Evolutionary conservation across 2,888 invertebrate genomes (phyloP), one percentile per base, ranked within the genome.

Genomic region (Baccha elongata): DNA sequence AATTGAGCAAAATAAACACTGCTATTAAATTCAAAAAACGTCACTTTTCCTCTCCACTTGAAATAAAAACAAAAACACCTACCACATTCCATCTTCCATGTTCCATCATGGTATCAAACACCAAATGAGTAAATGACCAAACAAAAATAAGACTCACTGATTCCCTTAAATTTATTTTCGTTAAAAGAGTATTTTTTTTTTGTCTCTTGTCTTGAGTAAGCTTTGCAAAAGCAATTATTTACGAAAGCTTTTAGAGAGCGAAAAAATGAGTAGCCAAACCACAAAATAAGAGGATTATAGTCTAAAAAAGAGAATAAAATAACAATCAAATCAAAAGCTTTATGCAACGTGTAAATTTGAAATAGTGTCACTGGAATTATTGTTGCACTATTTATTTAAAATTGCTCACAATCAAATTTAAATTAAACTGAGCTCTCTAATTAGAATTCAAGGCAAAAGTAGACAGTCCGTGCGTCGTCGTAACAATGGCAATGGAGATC

Each of bases 401-500:
- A 11, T 42, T 42, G 10, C 29, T 10, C 29, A 8, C 60, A 60
- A 44, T 60, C 42, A 60, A 44, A 44, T 60, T 44, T 29, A 60
- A 58, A 44, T 32, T 60, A 60, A 60, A 19, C 11, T n/a, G n/a
- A 58, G 17, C 29, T 15, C 37, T 55, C 32, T 55, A 68, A 73
- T 79, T 79, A 42, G 55, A 80, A 68, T 80, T 80, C 74, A 80
- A 80, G 74, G 79, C 53, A 50, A 68, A 62, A 15, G 6, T 2
- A 53, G 67, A 55, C 67, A 67, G 29, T 67, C 40, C 13, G 29
- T 67, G 26, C 13, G 21, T 62, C 3, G 15, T 40, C 10, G 40
- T 58, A 40, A 37, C 13, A 40, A 58, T 37, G 19, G 37, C 35
- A 46, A 55, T 19, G 48, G 35, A 19, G 13, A 44, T 3, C 32